A percentile compares a stretch with the other conserved stretches of the same genome.
phyloP scores from a whole-genome alignment of 2,888 invertebrate genomes.

The Callosobruchus maculatus region DNA sequence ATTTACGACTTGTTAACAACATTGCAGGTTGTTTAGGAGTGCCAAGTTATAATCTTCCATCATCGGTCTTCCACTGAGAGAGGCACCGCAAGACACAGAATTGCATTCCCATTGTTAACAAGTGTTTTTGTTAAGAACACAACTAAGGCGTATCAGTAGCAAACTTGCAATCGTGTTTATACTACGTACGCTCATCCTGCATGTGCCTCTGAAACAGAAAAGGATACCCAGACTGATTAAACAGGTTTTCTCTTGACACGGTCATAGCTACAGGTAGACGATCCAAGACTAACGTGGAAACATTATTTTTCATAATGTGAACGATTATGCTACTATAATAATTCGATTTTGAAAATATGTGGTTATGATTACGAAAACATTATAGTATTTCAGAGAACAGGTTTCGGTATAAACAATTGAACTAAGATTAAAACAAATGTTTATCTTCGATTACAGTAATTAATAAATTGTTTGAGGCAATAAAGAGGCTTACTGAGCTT shows the following conservation, averaged over 20 bases:
- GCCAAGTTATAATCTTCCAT: constrained; percentile 44
- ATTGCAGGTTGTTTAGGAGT: constrained; percentile 43
- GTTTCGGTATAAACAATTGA: too few relatives aligned
- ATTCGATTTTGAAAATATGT: neutral
- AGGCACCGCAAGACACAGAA: constrained; percentile 51
- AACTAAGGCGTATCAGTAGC: constrained; percentile 50
- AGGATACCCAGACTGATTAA: constrained; percentile 53
- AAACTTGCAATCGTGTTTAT: constrained; percentile 20
- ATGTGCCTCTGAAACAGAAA: constrained; percentile 81
- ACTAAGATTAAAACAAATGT: too few relatives aligned
- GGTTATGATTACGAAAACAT: too few relatives aligned
- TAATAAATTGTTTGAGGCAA: too few relatives aligned
- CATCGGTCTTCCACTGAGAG: constrained; percentile 46
- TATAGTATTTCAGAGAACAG: too few relatives aligned
- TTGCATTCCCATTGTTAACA: constrained; percentile 38
- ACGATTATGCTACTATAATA: neutral
- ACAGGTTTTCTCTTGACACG: neutral
- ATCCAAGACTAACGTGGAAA: neutral
- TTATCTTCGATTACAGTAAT: too few relatives aligned
- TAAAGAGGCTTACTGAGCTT: too few relatives aligned
- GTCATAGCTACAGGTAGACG: too few relatives aligned
- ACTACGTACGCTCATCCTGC: constrained; percentile 64
- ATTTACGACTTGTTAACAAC: constrained; percentile 10
- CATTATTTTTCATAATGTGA: neutral
- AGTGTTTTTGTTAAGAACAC: constrained; percentile 34